Evolutionary conservation across 2,113 vertebrate species (phyloP).

Genomic region (Martes martes): DNA sequence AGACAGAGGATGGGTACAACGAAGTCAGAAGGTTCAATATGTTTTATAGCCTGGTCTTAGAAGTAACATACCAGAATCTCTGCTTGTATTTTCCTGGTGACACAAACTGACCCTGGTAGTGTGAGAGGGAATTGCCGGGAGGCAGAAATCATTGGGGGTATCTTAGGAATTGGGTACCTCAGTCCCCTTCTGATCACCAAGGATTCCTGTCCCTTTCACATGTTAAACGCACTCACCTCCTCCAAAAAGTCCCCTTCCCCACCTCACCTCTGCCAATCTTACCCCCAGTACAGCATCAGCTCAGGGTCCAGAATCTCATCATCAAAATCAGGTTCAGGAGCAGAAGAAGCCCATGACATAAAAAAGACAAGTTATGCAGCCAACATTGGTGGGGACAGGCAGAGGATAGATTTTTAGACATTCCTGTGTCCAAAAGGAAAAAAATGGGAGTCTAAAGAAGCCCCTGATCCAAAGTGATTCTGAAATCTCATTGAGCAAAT

Average conservation of each 20-base stretch:
- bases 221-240: background rate
- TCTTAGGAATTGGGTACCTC: background rate
- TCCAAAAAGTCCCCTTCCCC: background rate
- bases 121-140: background rate
- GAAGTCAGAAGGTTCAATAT: background rate
- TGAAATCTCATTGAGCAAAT: background rate
- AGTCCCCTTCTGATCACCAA: background rate
- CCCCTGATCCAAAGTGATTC: background rate
- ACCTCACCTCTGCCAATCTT: background rate
- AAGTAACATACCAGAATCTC: background rate
- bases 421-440: background rate
- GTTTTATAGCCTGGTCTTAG: background rate
- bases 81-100: background rate
- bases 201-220: background rate
- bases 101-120: background rate
- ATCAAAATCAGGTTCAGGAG: background rate
- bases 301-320: background rate
- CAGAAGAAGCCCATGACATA: background rate
- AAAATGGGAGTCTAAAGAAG: background rate
- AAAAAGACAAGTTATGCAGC: background rate
- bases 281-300: background rate
- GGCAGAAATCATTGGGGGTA: background rate
- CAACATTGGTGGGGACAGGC: too few relatives aligned
- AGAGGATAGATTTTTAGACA: background rate
- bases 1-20: too few relatives aligned